Percentiles rank a stretch among this genome's conserved stretches.
Evolutionary conservation across 2,888 invertebrate genomes (phyloP).

Genomic region (Emesis castigata): DNA sequence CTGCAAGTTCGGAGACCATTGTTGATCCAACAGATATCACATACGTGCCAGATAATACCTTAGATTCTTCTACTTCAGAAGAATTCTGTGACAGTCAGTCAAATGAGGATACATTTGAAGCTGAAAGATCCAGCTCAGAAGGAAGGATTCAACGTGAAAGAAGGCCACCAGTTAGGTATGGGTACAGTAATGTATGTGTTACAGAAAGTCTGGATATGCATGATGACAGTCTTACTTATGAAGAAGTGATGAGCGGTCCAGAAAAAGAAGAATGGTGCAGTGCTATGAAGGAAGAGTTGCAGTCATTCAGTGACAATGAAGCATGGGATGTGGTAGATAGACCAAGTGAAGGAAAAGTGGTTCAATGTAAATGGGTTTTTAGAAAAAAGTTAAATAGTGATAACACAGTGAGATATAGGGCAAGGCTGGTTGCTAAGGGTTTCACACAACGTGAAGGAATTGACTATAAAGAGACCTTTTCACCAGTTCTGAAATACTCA

Average conservation of each 20-base stretch:
- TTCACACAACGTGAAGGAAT: conserved; percentile 29
- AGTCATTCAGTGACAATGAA: conserved; percentile 36
- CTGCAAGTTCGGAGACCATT: background rate
- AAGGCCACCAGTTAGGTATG: conserved; percentile 31
- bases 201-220: background rate
- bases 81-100: conserved; percentile 29
- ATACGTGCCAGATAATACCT: conserved; percentile 10
- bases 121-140: background rate
- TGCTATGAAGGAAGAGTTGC: conserved; percentile 33
- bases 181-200: conserved; percentile 26
- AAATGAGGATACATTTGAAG: conserved; percentile 12
- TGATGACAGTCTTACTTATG: conserved; percentile 28
- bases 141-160: conserved; percentile 7
- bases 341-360: conserved; percentile 21
- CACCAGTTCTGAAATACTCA: conserved; percentile 58
- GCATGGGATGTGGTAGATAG: conserved; percentile 37
- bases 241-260: conserved; percentile 32
- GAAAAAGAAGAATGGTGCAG: conserved; percentile 28
- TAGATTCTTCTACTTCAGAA: conserved; percentile 28
- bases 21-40: background rate
- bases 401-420: conserved; percentile 43
- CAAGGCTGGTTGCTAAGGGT: conserved; percentile 4
- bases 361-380: conserved; percentile 30
- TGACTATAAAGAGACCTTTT: conserved; percentile 25
- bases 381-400: conserved; percentile 46